Evolutionary conservation across 2,797 vertebrate genomes (phyloP).

Genomic region (Stomatorhinus walkeri): DNA sequence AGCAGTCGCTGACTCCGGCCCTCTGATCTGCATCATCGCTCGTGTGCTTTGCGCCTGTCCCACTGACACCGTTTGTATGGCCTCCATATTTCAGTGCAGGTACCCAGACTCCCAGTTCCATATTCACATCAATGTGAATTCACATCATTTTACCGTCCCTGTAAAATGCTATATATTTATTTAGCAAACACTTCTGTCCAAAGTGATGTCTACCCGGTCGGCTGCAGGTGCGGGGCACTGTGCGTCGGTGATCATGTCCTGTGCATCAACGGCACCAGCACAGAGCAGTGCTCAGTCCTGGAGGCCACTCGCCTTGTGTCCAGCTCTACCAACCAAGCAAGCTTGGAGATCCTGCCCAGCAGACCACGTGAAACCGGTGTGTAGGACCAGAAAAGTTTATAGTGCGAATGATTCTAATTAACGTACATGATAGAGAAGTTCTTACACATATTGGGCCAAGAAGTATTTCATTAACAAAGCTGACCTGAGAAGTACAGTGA

Average conservation of each 20-base stretch:
- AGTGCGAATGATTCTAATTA: not conserved
- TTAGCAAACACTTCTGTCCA: not conserved
- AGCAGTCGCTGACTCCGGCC: not conserved
- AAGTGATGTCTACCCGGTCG: not conserved
- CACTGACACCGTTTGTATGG: not conserved
- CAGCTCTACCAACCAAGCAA: conserved; percentile 73
- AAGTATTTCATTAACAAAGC: not conserved
- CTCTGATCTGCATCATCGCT: not conserved
- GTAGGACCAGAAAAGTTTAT: conserved; percentile 22
- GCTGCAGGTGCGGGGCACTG: conserved; percentile 78
- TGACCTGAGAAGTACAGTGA: not conserved
- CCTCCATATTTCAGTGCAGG: not conserved
- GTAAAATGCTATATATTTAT: not conserved
- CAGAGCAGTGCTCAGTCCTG: conserved; percentile 84
- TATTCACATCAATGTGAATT: not conserved
- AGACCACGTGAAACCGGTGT: conserved; percentile 80
- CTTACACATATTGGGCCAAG: not conserved
- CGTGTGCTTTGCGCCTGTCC: not conserved
- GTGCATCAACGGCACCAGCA: conserved; percentile 88
- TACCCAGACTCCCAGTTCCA: not conserved
- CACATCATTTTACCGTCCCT: not conserved
- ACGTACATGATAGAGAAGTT: not conserved
- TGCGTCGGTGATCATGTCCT: conserved; percentile 82
- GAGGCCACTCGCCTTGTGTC: conserved; percentile 90
- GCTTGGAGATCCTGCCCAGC: conserved; percentile 82